These are phyloP conservation scores for Campoletis sonorensis DNA, from an alignment of 1,140 invertebrate species.

Conservation along the genomic window DNA sequence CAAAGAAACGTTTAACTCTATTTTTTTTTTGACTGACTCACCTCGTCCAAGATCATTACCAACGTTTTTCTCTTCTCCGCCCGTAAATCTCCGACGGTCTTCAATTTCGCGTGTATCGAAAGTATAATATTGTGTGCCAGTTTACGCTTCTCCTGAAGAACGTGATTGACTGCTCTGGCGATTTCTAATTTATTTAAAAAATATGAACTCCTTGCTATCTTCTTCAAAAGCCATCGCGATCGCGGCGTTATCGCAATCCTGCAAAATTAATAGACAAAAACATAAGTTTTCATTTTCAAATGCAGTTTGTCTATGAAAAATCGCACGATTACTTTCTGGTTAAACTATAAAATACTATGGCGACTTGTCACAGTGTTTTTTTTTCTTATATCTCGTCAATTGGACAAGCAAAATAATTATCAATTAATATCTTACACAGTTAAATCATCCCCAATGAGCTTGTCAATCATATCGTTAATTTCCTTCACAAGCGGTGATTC, in stretches of 20 bases:
- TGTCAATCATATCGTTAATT: constrained; percentile 73
- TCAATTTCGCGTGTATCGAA: constrained; percentile 69
- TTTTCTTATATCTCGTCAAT: constrained; percentile 65
- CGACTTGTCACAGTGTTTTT: neutral
- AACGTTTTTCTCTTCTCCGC: constrained; percentile 78
- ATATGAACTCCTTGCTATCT: constrained; percentile 68
- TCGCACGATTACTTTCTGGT: neutral
- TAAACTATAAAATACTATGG: neutral
- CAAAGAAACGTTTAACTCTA: neutral
- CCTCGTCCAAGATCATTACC: constrained; percentile 82
- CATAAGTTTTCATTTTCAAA: constrained; percentile 2
- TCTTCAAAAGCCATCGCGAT: constrained; percentile 77
- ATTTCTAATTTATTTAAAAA: constrained; percentile 72
- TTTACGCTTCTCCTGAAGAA: constrained; percentile 73
- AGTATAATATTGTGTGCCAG: constrained; percentile 71
- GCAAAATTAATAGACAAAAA: constrained; percentile 22
- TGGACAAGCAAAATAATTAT: constrained; percentile 36
- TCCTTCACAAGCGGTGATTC: constrained; percentile 58
- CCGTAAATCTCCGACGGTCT: constrained; percentile 70
- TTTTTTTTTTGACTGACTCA: constrained; percentile 61
- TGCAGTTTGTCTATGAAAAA: too few species aligned
- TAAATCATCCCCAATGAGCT: constrained; percentile 73
- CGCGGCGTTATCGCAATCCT: constrained; percentile 44
- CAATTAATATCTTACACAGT: constrained; percentile 47
- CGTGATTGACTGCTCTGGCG: constrained; percentile 69